These are phyloP conservation scores for Corvus hawaiiensis DNA, from an alignment of 2,113 vertebrate genomes.

Conservation along the genomic window DNA sequence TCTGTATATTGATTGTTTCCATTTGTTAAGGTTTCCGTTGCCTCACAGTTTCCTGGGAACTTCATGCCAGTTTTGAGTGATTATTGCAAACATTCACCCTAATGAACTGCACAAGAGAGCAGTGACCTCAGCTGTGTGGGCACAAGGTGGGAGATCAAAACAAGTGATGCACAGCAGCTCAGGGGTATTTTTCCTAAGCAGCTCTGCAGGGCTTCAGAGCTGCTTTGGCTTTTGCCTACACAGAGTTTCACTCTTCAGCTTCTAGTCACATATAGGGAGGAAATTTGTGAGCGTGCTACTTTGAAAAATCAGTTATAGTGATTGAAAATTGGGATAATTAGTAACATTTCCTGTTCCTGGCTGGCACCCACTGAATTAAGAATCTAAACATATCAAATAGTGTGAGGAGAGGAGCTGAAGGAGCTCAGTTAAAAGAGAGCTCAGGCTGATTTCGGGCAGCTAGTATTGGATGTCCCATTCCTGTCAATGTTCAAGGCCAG, in stretches of 20 bases:
- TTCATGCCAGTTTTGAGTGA: rapidly evolving
- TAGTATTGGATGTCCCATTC: background rate
- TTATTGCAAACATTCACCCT: background rate
- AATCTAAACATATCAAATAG: background rate
- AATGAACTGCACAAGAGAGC: background rate
- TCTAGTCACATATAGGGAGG: background rate
- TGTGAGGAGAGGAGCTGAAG: background rate
- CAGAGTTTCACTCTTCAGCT: background rate
- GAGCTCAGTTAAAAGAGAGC: background rate
- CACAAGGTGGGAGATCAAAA: background rate
- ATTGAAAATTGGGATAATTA: background rate
- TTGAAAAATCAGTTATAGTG: background rate
- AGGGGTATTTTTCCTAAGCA: background rate
- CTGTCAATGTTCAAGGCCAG: background rate
- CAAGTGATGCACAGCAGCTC: background rate
- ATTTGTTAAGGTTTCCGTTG: background rate
- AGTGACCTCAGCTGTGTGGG: background rate
- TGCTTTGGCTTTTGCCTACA: background rate
- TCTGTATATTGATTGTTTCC: background rate
- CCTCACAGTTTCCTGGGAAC: background rate
- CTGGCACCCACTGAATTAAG: background rate
- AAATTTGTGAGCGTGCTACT: background rate
- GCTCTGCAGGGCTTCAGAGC: background rate
- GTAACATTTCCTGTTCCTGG: background rate
- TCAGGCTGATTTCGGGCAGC: background rate